Percentiles rank a stretch among this genome's conserved stretches.
phyloP scores from a whole-genome alignment of 2,113 vertebrate genomes.

The Bolborhynchus lineola region DNA sequence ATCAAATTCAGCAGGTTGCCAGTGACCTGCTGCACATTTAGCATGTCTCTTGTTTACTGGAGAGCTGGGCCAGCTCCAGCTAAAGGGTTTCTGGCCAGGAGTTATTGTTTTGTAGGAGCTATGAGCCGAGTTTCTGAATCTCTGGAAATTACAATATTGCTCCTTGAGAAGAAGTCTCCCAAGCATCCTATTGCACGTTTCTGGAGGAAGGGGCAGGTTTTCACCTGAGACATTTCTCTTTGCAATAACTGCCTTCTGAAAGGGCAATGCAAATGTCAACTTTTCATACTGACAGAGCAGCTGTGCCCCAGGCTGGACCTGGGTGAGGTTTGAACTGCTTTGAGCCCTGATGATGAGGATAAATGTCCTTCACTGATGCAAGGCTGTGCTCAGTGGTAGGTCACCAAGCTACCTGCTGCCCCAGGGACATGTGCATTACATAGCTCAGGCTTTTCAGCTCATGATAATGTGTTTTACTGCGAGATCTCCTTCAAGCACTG shows the following conservation, averaged over 20 bases:
- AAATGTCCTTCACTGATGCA: accelerated
- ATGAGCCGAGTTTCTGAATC: neutral
- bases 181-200: neutral
- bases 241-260: neutral
- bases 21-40: neutral
- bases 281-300: neutral
- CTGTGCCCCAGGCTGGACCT: accelerated
- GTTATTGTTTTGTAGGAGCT: neutral
- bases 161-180: neutral
- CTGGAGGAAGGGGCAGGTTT: neutral
- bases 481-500: neutral
- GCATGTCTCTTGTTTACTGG: neutral
- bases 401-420: neutral
- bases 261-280: neutral
- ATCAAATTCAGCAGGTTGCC: neutral
- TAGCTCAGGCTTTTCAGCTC: neutral
- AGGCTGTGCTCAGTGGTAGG: neutral
- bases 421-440: neutral
- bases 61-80: neutral
- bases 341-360: neutral
- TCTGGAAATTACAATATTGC: neutral
- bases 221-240: neutral
- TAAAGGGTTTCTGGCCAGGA: neutral
- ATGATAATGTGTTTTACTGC: accelerated
- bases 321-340: neutral